phyloP scores from a whole-genome alignment of 2,797 vertebrate genomes.

The Sebastes nivosus region DNA sequence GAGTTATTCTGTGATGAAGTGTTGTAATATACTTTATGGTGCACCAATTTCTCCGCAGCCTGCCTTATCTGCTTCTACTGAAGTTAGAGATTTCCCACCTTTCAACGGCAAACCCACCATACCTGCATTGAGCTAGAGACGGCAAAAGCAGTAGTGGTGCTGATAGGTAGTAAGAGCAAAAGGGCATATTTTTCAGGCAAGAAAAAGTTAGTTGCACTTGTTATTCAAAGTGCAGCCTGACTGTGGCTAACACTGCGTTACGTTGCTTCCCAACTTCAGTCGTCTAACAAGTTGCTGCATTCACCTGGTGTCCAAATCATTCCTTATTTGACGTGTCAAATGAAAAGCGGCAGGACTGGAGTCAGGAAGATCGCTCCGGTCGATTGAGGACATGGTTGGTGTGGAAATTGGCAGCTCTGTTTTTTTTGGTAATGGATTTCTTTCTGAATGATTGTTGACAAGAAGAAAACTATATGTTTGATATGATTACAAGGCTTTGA shows the following conservation, averaged over 20 bases:
- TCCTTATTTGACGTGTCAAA: conserved; percentile 35
- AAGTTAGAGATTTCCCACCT: conserved; percentile 14
- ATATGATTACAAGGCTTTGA: background rate
- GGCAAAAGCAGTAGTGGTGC: background rate
- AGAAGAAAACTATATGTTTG: background rate
- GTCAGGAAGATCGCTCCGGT: conserved; percentile 1
- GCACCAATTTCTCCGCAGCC: background rate
- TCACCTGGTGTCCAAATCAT: conserved; percentile 16
- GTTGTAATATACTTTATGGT: conserved; percentile 26
- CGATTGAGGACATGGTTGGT: background rate
- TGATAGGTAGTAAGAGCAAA: background rate
- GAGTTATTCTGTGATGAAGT: conserved; percentile 35
- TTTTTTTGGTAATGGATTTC: conserved; percentile 15
- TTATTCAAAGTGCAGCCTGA: background rate
- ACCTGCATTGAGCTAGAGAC: background rate
- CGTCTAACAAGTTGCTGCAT: background rate
- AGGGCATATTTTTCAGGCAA: background rate
- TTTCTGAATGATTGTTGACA: background rate
- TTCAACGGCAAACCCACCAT: background rate
- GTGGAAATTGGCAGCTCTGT: conserved; percentile 15
- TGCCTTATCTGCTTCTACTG: conserved; percentile 16
- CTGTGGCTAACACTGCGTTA: background rate
- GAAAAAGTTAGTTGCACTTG: background rate
- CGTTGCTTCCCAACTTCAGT: background rate
- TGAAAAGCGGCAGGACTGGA: conserved; percentile 17